Conservation (phyloP, 1,140 invertebrate species). For the Trialeurodes vaporariorum region DNA sequence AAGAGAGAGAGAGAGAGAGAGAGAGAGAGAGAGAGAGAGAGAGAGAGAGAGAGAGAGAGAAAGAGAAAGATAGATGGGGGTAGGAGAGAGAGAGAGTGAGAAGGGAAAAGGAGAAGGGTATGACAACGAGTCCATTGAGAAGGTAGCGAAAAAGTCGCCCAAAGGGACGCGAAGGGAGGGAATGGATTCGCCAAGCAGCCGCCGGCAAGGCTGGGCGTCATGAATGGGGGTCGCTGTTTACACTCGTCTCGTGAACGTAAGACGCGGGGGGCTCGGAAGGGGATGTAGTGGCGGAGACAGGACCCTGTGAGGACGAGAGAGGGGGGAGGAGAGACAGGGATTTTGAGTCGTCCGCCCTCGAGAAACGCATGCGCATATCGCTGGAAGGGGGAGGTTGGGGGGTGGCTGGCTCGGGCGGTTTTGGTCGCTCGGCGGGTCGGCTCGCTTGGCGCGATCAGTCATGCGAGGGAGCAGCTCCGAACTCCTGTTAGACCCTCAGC, state of each 20-base stretch:
- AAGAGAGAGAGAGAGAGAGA: no score
- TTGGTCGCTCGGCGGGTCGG: constrained; percentile 28
- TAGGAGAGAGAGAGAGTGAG: no score
- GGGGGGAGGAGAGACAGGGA: no score
- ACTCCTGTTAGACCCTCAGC: constrained; percentile 62
- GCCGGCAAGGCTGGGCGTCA: neutral
- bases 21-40: no score
- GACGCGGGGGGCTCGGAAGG: neutral
- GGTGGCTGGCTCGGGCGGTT: constrained; percentile 24
- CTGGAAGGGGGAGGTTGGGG: constrained; percentile 35
- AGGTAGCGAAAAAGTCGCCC: no score
- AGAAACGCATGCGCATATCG: constrained; percentile 35
- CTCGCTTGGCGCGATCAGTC: constrained; percentile 30
- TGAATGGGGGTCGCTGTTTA: neutral
- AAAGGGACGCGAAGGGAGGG: no score
- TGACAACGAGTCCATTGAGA: no score
- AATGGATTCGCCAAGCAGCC: no score
- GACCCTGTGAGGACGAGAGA: constrained; percentile 8
- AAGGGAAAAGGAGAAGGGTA: no score
- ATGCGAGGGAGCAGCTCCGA: constrained; percentile 76
- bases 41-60: no score
- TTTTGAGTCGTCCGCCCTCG: no score
- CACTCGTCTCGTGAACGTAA: neutral
- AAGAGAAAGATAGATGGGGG: no score
- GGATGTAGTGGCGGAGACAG: constrained; percentile 2